Base-by-base conservation (phyloP, 1,140 invertebrate species). In the Drosophila pectinifera region DNA sequence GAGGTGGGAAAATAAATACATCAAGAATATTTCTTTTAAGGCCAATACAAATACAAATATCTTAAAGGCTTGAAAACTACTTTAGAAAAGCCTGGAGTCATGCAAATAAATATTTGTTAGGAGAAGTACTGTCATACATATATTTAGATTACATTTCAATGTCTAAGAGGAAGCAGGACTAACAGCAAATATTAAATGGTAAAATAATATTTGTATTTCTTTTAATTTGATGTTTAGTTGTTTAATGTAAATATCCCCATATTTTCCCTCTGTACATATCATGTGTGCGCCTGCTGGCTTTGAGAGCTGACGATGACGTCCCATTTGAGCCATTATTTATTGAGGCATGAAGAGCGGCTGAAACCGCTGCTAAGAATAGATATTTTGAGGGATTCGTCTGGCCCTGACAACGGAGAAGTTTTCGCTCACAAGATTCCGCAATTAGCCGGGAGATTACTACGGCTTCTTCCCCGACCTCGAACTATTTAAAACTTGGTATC, bases 401-500 rank as follows among this genome's bases (percentile, higher is more conserved):
- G 10, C 18, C 43, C 36, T 49, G 63, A 69, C 31, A 53, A 26
- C 31, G 31, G 14, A 5, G 14, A 5, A 45, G 4, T 34, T 46
- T 46, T 36, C 24, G 13, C 26, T 28, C 20, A 45, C 41, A 38
- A 45, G 31, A 24, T 14, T 56, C 34, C 3, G 4, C 68, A 70
- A 70, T 70, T 70, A 70, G 65, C 48, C 7, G 10, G 7, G 28
- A 58, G 2, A 36, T 64, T 34, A 16, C 26, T n/a, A 22, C 8
- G 20, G 31, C 39, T 6, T 31, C 34, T 18, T 7, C 26, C 11
- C 13, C 20, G 43, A 5, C 57, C 20, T 5, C n/a, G 28, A 57
- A 70, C 67, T 70, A 72, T 54, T 70, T 45, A 57, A 57, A 70
- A 57, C 49, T 72, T 57, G 42, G 16, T 4, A 28, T 31, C 41